Base-by-base conservation (phyloP, 2,797 vertebrate species). In the Arrhamphus sclerolepis region DNA sequence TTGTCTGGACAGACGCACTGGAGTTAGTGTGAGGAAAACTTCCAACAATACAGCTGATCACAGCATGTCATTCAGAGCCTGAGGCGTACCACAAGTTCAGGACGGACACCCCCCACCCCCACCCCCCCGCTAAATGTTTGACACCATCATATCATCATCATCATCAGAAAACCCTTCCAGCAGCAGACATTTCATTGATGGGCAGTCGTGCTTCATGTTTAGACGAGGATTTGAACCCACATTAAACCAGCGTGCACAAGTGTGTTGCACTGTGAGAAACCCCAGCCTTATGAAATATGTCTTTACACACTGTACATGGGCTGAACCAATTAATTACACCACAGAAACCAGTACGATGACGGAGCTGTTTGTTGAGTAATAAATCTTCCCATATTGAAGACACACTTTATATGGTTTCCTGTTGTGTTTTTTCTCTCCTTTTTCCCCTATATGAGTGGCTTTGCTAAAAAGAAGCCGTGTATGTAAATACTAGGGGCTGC, bases 1-100 rank as follows among this genome's bases (percentile, higher is more conserved):
- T 93, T 67, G 86, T 91, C 97, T 98, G 84, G 70, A 77, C 1
- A 0, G 21, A 48, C 17, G 46, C 14, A 19, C 6, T 29, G 1
- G 53, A 48, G 54, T 40, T 5, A 34, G 38, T 42, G 10, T 53
- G 17, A 26, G 17, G 39, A n/a, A 6, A 5, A n/a, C 6, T 41
- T n/a, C n/a, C n/a, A n/a, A n/a, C n/a, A n/a, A n/a, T n/a, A n/a
- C n/a, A n/a, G n/a, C n/a, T n/a, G n/a, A n/a, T n/a, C n/a, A n/a
- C n/a, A n/a, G n/a, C n/a, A n/a, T n/a, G n/a, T n/a, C n/a, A n/a
- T n/a, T n/a, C n/a, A 43, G n/a, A 43, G 51, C 41, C 41, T 39
- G 28, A 39, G 24, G 48, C 54, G 28, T 2, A 11, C 21, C 29
- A 50, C 18, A 28, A 39, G 5, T 49, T 18, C 14, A 24, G 39